Conservation (phyloP, 2,888 invertebrate genomes). For the Andrena bicolor region DNA sequence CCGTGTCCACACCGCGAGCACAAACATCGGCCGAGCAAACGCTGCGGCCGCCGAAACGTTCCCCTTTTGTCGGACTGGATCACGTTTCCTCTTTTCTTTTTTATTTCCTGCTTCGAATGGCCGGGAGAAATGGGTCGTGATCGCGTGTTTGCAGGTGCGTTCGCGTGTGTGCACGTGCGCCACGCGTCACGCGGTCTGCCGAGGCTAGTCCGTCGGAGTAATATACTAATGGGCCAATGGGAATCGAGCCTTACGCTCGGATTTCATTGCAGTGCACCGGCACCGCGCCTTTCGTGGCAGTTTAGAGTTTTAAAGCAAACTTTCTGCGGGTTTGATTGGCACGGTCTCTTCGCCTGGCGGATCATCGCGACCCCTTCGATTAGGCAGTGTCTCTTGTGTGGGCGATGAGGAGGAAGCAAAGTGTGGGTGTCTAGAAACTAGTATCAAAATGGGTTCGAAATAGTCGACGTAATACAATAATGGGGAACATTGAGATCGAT, state of each 20-base stretch:
- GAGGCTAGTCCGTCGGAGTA: slow-evolving; percentile 2
- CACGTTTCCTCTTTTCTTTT: slow-evolving; percentile 60
- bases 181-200: slow-evolving; percentile 27
- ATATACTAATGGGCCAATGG: slow-evolving; percentile 43
- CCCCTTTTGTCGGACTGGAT: slow-evolving; percentile 65
- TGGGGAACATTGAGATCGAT: neutral
- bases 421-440: too few species aligned
- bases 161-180: slow-evolving; percentile 27
- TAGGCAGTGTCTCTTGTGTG: neutral
- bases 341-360: slow-evolving; percentile 4
- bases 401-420: neutral
- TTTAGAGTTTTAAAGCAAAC: slow-evolving; percentile 4
- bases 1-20: slow-evolving; percentile 14
- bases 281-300: slow-evolving; percentile 20
- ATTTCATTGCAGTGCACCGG: neutral
- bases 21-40: slow-evolving; percentile 34
- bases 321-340: neutral
- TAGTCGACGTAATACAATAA: neutral
- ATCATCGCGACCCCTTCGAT: neutral
- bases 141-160: slow-evolving; percentile 11
- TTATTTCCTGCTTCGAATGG: slow-evolving; percentile 43
- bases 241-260: slow-evolving; percentile 11
- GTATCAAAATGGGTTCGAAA: neutral
- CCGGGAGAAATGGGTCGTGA: slow-evolving; percentile 69
- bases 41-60: slow-evolving; percentile 49